Percentiles rank a stretch among this genome's conserved stretches.
Conservation (phyloP, 2,113 vertebrate species). For the Cinclus mexicanus region DNA sequence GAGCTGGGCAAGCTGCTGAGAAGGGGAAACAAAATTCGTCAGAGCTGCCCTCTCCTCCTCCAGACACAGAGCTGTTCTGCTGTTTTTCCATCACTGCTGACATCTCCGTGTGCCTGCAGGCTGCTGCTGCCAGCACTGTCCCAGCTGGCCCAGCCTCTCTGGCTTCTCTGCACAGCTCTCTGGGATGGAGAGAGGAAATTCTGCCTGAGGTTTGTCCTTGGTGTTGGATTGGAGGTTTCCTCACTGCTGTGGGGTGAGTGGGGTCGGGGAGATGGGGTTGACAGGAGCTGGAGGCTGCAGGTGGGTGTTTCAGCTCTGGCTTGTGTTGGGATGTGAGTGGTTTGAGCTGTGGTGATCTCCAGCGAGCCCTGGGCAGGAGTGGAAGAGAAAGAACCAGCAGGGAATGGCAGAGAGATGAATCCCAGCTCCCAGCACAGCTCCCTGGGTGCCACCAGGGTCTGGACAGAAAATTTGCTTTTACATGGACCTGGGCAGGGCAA, state of each 20-base stretch:
- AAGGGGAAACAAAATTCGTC: background rate
- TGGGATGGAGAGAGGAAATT: background rate
- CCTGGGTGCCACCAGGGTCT: background rate
- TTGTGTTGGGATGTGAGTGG: background rate
- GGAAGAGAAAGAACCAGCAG: background rate
- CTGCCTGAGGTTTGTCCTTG: background rate
- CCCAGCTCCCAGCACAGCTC: background rate
- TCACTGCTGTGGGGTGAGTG: background rate
- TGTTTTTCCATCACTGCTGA: background rate
- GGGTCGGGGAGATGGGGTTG: background rate
- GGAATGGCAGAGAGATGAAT: background rate
- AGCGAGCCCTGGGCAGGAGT: background rate
- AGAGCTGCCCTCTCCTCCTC: background rate
- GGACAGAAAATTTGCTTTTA: background rate
- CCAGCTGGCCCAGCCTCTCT: background rate
- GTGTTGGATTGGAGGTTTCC: background rate
- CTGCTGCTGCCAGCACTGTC: background rate
- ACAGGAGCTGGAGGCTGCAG: background rate
- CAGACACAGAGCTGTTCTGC: background rate
- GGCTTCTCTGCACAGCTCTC: background rate
- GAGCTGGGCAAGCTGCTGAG: accelerated
- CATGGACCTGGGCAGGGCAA: background rate
- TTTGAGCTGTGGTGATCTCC: background rate
- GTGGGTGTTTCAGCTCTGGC: background rate
- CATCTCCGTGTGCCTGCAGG: background rate